A percentile compares a stretch with the other conserved stretches of the same genome.
phyloP scores from a whole-genome alignment of 2,113 vertebrate species.

The Xiphorhynchus elegans region DNA sequence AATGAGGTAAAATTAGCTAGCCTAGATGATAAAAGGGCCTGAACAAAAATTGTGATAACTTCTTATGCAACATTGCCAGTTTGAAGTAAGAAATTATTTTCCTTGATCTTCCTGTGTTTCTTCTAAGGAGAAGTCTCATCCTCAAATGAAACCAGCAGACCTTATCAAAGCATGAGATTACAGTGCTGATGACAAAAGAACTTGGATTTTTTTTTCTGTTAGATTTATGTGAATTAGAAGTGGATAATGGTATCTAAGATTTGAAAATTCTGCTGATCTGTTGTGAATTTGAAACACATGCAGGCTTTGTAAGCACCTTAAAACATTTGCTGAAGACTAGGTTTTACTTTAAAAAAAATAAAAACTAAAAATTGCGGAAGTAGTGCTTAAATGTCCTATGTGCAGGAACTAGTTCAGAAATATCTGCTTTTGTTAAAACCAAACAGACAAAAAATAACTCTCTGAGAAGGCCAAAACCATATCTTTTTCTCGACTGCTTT shows the following conservation, averaged over 20 bases:
- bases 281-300: neutral
- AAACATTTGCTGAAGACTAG: neutral
- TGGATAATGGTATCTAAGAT: neutral
- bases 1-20: neutral
- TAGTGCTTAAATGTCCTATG: neutral
- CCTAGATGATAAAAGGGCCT: neutral
- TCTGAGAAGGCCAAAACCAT: accelerated
- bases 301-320: neutral
- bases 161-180: neutral
- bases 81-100: neutral
- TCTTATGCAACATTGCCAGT: neutral
- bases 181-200: neutral
- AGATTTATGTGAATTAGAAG: neutral
- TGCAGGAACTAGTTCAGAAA: neutral
- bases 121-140: neutral
- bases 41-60: neutral
- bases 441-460: neutral
- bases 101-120: neutral
- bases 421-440: neutral
- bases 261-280: neutral
- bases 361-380: neutral
- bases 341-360: neutral
- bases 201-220: neutral
- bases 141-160: neutral
- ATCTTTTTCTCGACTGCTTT: neutral